Base-by-base conservation (phyloP, 2,113 vertebrate species). In the Psophia crepitans region DNA sequence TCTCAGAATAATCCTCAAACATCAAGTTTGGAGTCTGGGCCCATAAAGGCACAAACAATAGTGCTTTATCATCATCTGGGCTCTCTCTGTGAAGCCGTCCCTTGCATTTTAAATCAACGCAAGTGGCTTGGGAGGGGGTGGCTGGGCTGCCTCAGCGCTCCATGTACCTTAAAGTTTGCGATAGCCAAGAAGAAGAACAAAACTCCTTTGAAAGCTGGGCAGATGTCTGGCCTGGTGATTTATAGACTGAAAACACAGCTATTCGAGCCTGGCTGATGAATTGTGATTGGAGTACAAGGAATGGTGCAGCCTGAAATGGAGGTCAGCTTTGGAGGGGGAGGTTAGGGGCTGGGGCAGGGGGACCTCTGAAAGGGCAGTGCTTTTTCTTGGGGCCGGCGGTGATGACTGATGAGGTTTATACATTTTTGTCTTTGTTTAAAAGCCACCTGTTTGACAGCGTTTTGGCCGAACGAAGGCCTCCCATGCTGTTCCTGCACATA, bases 341-440 rank as follows among this genome's bases (percentile, higher is more conserved):
- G 90, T 92, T 76, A 97, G 93, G 78, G 84, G 88, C 93, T 96
- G 89, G 95, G 90, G 94, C 92, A 94, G 53, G 68, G 87, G 93
- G 39, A 96, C 85, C 89, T 93, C 88, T 92, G 88, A 93, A 97
- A 96, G 92, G 89, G 84, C 92, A 87, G 10, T 73, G 89, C 78
- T 92, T 97, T 95, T 97, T 93, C 83, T 88, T 64, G 92, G 64
- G 89, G 74, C 81, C 37, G 1, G 53, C 74, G 5, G 81, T 95
- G 94, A 97, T 96, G 94, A 96, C 94, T 95, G 94, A 96, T 95
- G 90, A 89, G 86, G 84, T 96, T 97, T 92, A 91, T 96, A 87
- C 93, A 60, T 94, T 96, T 95, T 92, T 92, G 79, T 43, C 95
- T 95, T 96, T 94, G 92, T 96, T 89, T 95, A 79, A 95, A 96